Conservation (phyloP, 1,140 invertebrate genomes). For the Brachionus rubens region DNA sequence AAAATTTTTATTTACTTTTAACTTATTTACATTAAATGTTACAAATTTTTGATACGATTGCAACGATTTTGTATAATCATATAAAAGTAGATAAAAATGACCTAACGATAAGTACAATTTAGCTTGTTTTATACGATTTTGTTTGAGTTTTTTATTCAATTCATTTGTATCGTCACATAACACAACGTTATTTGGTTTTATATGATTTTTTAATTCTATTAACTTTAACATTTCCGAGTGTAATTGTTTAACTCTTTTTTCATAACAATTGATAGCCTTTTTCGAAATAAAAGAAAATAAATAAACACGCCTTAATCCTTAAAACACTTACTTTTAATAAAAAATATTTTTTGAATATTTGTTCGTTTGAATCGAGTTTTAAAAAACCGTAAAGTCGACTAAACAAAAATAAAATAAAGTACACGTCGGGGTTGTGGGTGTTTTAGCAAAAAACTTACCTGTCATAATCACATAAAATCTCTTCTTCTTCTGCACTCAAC, state of each 20-base stretch:
- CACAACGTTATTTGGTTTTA: neutral
- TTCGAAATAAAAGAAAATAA: neutral
- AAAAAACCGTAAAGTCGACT: constrained; percentile 35
- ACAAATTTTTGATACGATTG: constrained; percentile 41
- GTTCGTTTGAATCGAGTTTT: neutral
- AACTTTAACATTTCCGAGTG: neutral
- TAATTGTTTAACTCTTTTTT: neutral
- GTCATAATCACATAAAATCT: constrained; percentile 29
- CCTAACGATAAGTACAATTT: constrained; percentile 26
- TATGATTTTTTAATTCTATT: neutral
- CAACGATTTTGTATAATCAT: constrained; percentile 18
- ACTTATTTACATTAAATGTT: constrained; percentile 21
- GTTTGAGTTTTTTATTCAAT: neutral
- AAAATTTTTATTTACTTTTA: constrained; percentile 7
- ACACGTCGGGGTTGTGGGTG: neutral
- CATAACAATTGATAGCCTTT: constrained; percentile 17
- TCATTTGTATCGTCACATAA: neutral
- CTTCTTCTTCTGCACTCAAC: constrained; percentile 10
- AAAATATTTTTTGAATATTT: constrained; percentile 46
- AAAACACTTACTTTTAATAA: neutral
- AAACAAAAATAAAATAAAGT: neutral
- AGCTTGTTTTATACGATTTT: neutral
- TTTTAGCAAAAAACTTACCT: neutral
- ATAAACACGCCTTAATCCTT: neutral
- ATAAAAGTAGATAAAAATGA: constrained; percentile 37